A percentile compares a stretch with the other conserved stretches of the same genome.
Conservation (phyloP, 2,113 vertebrate species). For the Todiramphus saurophagus region DNA sequence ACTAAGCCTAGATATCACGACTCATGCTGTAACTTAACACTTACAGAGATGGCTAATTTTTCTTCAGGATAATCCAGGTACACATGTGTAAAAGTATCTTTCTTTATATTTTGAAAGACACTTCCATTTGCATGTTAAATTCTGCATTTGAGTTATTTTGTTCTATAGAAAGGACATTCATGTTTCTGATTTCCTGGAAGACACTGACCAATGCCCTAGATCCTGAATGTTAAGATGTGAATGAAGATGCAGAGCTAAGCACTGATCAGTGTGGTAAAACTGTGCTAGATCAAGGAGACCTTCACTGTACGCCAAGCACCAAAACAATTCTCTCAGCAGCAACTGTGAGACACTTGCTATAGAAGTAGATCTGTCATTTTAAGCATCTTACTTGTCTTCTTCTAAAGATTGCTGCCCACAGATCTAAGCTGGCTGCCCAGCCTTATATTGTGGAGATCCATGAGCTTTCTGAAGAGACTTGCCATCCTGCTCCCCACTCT, state of each 20-base stretch:
- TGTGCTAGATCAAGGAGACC: background rate
- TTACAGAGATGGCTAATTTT: background rate
- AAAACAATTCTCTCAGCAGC: background rate
- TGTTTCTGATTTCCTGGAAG: background rate
- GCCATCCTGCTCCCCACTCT: background rate
- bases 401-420: background rate
- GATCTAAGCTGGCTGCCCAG: background rate
- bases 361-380: background rate
- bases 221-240: background rate
- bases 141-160: background rate
- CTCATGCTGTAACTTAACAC: background rate
- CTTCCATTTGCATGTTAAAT: background rate
- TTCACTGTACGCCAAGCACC: background rate
- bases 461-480: background rate
- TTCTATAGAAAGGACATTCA: background rate
- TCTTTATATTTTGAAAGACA: background rate
- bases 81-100: background rate
- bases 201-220: background rate
- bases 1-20: background rate
- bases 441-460: background rate
- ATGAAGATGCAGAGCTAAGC: background rate
- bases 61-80: background rate
- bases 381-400: background rate
- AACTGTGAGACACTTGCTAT: background rate
- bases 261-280: background rate